phyloP scores from a whole-genome alignment of 2,113 vertebrate genomes.

The Cyphomyrus plagiostoma region DNA sequence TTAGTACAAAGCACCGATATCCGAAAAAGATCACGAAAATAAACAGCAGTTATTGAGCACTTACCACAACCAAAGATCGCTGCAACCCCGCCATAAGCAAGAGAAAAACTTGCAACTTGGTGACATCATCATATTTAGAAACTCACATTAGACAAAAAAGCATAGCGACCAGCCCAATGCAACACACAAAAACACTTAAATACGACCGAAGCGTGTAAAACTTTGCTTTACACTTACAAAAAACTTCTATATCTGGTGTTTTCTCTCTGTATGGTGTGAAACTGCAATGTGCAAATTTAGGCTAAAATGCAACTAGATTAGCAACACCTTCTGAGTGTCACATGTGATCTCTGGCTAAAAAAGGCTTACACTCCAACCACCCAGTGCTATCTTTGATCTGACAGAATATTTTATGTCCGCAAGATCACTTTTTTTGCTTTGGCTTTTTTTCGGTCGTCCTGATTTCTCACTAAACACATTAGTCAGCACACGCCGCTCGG shows the following conservation, averaged over 20 bases:
- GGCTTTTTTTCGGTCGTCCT: neutral
- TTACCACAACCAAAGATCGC: constrained; percentile 62
- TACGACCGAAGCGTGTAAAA: neutral
- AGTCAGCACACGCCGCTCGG: neutral
- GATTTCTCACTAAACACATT: neutral
- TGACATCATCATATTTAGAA: constrained; percentile 68
- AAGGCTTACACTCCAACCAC: neutral
- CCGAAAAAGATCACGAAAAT: neutral
- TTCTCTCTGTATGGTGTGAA: neutral
- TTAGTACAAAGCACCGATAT: neutral
- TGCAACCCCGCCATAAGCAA: constrained; percentile 69
- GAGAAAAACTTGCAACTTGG: constrained; percentile 57
- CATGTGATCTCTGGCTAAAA: constrained; percentile 32
- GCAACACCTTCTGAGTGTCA: constrained; percentile 20
- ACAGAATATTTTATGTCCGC: neutral
- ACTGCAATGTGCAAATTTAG: neutral
- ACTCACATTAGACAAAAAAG: constrained; percentile 38
- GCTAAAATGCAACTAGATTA: neutral
- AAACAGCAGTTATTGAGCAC: constrained; percentile 29
- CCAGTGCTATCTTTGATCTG: neutral
- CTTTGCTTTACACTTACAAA: neutral
- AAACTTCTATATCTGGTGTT: neutral
- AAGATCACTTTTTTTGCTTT: neutral
- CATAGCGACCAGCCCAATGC: neutral
- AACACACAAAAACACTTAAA: neutral